phyloP scores from a whole-genome alignment of 2,113 vertebrate genomes.

The Planiliza haematocheilus region DNA sequence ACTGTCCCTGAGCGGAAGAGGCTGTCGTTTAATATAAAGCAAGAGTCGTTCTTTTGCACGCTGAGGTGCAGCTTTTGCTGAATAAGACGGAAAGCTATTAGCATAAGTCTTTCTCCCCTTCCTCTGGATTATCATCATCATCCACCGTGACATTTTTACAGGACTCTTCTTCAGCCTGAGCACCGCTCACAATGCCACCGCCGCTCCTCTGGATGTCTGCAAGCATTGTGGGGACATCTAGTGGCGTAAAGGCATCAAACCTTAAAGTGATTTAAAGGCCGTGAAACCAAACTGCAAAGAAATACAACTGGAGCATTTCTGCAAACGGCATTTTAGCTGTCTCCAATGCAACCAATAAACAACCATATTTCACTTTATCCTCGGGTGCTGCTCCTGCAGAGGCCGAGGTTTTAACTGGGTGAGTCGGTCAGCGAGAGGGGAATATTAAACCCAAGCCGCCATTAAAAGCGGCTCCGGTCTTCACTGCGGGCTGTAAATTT shows the following conservation, averaged over 20 bases:
- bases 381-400: constrained; percentile 37
- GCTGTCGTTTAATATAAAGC: no score
- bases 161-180: neutral
- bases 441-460: constrained; percentile 63
- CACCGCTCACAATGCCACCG: no score
- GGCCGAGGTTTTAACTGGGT: constrained; percentile 38
- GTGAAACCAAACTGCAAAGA: constrained; percentile 18
- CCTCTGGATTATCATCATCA: no score
- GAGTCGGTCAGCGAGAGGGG: neutral
- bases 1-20: neutral
- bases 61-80: no score
- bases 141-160: no score
- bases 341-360: constrained; percentile 7
- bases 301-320: constrained; percentile 13
- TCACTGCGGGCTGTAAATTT: constrained; percentile 53
- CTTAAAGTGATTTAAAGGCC: neutral
- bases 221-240: constrained; percentile 68
- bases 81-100: no score
- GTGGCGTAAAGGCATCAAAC: constrained; percentile 43
- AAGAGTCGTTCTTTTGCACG: no score
- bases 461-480: constrained; percentile 46
- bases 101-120: no score
- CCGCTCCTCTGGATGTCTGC: neutral
- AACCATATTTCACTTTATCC: constrained; percentile 29
- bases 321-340: constrained; percentile 4